These are phyloP conservation scores for Ardeotis arabs DNA, from an alignment of 2,113 vertebrate species.

Conservation along the genomic window DNA sequence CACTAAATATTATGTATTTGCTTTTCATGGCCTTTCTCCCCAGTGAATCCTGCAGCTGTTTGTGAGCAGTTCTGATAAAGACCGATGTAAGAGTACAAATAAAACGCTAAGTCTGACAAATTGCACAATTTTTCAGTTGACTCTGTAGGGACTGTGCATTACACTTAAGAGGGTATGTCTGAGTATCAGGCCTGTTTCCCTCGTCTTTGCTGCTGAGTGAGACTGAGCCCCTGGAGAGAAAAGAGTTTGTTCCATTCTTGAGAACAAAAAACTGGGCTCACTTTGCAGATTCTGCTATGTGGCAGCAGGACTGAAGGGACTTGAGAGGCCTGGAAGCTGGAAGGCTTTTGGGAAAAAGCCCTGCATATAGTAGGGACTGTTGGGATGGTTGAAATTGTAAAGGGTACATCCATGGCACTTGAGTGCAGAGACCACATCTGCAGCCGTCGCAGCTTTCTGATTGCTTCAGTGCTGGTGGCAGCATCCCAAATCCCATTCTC, in stretches of 20 bases:
- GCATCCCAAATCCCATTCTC: background rate
- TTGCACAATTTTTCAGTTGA: background rate
- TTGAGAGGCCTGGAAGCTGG: background rate
- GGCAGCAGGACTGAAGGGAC: background rate
- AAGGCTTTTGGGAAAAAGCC: background rate
- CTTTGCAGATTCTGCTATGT: background rate
- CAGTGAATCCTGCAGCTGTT: background rate
- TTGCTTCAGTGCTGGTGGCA: background rate
- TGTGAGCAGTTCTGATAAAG: background rate
- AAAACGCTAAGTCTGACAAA: background rate
- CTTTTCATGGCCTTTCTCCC: background rate
- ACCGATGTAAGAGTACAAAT: rapidly evolving
- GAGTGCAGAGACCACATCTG: background rate
- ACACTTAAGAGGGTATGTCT: background rate
- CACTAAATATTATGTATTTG: background rate
- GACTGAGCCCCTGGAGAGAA: background rate
- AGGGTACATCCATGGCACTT: background rate
- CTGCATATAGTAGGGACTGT: background rate
- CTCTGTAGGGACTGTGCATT: background rate
- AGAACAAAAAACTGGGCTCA: background rate
- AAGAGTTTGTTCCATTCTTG: background rate
- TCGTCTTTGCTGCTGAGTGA: background rate
- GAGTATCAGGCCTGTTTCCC: background rate
- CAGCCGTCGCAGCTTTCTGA: background rate
- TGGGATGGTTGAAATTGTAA: background rate